Base-by-base conservation (phyloP, 1,140 invertebrate species). In the Drosophila fuyamai region DNA sequence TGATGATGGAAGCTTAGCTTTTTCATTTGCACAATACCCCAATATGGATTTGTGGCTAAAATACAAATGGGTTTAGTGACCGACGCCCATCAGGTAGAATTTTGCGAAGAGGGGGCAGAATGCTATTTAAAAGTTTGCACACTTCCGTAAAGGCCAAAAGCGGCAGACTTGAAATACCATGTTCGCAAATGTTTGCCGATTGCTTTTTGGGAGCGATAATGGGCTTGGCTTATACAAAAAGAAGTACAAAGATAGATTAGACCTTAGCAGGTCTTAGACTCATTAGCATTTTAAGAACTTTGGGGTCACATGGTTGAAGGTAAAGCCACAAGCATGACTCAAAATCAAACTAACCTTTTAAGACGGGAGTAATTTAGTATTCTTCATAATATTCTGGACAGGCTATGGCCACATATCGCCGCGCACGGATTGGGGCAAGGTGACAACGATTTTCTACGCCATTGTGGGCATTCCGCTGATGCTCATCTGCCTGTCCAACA, bases 361-460 rank as follows among this genome's bases (percentile, higher is more conserved):
- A 6, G 23, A 7, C 5, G 7, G 13, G 12, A 18, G 35, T 46
- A 29, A 46, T 38, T 41, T 38, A 29, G 36, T 29, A 36, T 71
- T 63, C 40, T 53, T 67, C 48, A 32, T 60, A 38, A 46, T 43
- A 18, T 61, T 53, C 35, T 61, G 59, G 79, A 80, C 76, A 98
- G 98, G 98, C 41, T 99, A 99, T 93, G 98, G 98, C 13, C 97
- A 99, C 92, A 98, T 99, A 53, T 96, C 97, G 0, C 97, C 97
- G 1, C 98, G 98, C 94, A 99, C 98, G 0, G 94, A 95, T 73
- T 96, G 95, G 91, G 98, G 98, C 14, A 98, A 98, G 93, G 95
- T 99, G 60, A 96, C 97, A 35, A 99, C 98, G 13, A 98, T 99
- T 81, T 97, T 98, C 89, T 99, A 99, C 93, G 98, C 98, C 32